Evolutionary conservation across 1,140 invertebrate species (phyloP).

Genomic region (Ericerus pela): DNA sequence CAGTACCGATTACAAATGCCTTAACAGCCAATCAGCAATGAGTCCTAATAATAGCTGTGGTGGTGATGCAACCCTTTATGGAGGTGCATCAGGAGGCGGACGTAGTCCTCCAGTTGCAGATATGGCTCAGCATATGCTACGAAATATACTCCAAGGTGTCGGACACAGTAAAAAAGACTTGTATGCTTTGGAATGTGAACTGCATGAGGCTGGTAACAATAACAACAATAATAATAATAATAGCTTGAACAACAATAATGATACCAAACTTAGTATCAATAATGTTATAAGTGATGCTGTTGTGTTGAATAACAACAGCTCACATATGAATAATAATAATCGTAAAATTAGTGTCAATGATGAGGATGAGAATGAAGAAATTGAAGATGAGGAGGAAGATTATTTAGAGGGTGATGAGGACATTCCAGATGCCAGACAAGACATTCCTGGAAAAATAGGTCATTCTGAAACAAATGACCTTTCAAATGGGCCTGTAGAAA

Average conservation of each 20-base stretch:
- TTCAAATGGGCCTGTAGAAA: background rate
- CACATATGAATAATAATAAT: slow-evolving; percentile 15
- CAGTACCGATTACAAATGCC: slow-evolving; percentile 2
- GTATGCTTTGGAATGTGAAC: slow-evolving; percentile 44
- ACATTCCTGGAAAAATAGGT: too few relatives aligned
- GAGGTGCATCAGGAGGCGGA: background rate
- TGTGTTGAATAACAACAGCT: slow-evolving; percentile 30
- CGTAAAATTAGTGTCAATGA: too few relatives aligned
- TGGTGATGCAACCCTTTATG: too few relatives aligned
- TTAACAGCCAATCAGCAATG: slow-evolving; percentile 10
- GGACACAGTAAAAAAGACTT: slow-evolving; percentile 63
- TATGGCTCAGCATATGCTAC: slow-evolving; percentile 52
- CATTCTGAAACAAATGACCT: too few relatives aligned
- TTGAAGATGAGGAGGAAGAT: slow-evolving; percentile 23
- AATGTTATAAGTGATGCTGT: slow-evolving; percentile 11
- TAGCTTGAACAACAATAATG: slow-evolving; percentile 34
- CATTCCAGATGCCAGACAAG: too few relatives aligned
- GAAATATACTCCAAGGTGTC: slow-evolving; percentile 66
- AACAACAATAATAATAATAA: slow-evolving; percentile 34
- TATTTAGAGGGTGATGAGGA: slow-evolving; percentile 35
- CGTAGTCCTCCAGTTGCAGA: slow-evolving; percentile 10
- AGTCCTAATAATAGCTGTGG: too few relatives aligned
- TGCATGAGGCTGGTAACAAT: slow-evolving; percentile 35
- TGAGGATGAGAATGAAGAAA: background rate
- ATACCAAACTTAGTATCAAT: too few relatives aligned